A percentile compares a stretch with the other conserved stretches of the same genome.
These are phyloP conservation scores for Odontophorus gujanensis DNA, from an alignment of 2,113 vertebrate genomes.

Conservation along the genomic window DNA sequence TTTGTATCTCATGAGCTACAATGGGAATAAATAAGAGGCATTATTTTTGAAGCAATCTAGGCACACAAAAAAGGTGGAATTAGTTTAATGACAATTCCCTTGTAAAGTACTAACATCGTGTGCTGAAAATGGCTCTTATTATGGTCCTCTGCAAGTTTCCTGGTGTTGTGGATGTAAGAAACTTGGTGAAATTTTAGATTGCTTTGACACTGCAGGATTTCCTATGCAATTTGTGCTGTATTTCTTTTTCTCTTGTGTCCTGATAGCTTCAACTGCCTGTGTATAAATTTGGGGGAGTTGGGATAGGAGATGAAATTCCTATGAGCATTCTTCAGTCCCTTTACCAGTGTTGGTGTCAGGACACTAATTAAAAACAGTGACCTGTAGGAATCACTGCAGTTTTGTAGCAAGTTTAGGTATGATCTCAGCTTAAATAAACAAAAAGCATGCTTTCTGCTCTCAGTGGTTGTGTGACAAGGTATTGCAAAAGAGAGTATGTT, in stretches of 20 bases:
- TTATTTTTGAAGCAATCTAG: not conserved
- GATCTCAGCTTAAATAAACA: not conserved
- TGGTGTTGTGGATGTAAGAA: not conserved
- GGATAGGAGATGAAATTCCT: not conserved
- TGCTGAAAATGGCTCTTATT: not conserved
- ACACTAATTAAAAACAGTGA: not conserved
- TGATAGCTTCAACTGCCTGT: not conserved
- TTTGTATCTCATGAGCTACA: not conserved
- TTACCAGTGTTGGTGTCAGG: not conserved
- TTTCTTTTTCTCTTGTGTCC: not conserved
- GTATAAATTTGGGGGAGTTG: not conserved
- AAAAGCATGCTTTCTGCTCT: not conserved
- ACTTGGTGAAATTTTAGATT: not conserved
- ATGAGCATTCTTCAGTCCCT: not conserved
- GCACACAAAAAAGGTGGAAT: not conserved
- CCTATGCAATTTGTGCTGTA: not conserved
- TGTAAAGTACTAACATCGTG: not conserved
- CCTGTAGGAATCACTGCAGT: not conserved
- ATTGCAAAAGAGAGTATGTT: not conserved
- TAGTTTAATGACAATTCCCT: not conserved
- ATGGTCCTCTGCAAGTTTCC: not conserved
- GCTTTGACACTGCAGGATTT: not conserved
- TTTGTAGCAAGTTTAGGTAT: not conserved
- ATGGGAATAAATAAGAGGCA: not conserved
- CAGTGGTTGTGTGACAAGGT: not conserved